phyloP scores from a whole-genome alignment of 2,888 invertebrate species.

The Nebria salina region DNA sequence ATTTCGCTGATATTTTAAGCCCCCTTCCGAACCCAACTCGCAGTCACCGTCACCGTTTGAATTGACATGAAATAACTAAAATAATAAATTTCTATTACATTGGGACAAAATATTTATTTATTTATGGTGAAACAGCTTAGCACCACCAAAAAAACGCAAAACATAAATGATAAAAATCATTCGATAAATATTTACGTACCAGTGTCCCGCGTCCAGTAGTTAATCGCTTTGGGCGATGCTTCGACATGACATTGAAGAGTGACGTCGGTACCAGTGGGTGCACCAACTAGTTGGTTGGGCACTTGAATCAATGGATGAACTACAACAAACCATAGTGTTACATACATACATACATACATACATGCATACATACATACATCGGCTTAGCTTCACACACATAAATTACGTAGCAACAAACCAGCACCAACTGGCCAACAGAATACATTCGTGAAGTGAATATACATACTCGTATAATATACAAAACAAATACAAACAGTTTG shows the following conservation, averaged over 20 bases:
- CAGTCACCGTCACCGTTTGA: neutral
- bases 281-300: slow-evolving; percentile 91
- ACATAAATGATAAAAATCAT: neutral
- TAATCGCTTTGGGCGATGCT: slow-evolving; percentile 92
- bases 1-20: slow-evolving; percentile 6
- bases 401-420: slow-evolving; percentile 5
- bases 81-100: neutral
- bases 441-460: neutral
- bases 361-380: slow-evolving; percentile 23
- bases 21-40: neutral
- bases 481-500: neutral
- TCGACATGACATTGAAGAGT: slow-evolving; percentile 87
- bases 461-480: slow-evolving; percentile 15
- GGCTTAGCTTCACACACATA: slow-evolving; percentile 23
- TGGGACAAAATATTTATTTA: neutral
- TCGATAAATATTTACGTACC: slow-evolving; percentile 67
- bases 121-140: too few relatives aligned
- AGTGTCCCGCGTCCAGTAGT: slow-evolving; percentile 92
- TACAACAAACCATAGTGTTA: slow-evolving; percentile 62
- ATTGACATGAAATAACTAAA: neutral
- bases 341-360: slow-evolving; percentile 31
- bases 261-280: slow-evolving; percentile 86
- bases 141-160: too few relatives aligned
- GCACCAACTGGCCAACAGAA: neutral
- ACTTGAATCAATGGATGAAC: slow-evolving; percentile 94